These are phyloP conservation scores for Luperina nickerlii DNA, from an alignment of 2,888 invertebrate genomes.

Conservation along the genomic window DNA sequence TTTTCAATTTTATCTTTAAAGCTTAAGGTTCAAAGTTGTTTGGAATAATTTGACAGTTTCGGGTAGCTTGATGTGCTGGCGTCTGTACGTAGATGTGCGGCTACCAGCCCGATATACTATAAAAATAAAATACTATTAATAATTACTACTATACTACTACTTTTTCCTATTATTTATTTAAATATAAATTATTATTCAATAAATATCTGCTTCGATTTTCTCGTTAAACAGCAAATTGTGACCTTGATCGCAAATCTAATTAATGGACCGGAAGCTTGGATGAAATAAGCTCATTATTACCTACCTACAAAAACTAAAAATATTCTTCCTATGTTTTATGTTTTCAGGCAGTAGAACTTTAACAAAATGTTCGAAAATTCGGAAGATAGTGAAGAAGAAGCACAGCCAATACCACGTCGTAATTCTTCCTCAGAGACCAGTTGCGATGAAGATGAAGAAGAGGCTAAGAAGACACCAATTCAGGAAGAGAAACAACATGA, in stretches of 20 bases:
- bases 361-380: slow-evolving; percentile 70
- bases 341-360: neutral
- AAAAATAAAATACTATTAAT: too few relatives aligned
- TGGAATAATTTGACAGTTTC: too few relatives aligned
- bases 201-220: neutral
- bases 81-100: neutral
- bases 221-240: neutral
- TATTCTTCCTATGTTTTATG: neutral
- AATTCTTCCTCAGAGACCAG: slow-evolving; percentile 80
- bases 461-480: slow-evolving; percentile 33
- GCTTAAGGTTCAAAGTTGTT: too few relatives aligned
- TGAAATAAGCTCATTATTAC: neutral
- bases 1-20: too few relatives aligned
- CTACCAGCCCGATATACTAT: neutral
- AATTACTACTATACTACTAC: too few relatives aligned
- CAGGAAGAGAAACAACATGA: slow-evolving; percentile 56
- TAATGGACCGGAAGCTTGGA: neutral
- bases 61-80: too few relatives aligned
- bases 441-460: slow-evolving; percentile 73
- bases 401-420: slow-evolving; percentile 44
- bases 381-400: slow-evolving; percentile 74
- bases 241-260: neutral
- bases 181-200: neutral
- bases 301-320: neutral
- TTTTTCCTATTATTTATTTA: neutral